A percentile compares a stretch with the other conserved stretches of the same genome.
These are phyloP conservation scores for Punctoribates punctum DNA, from an alignment of 2,888 invertebrate genomes.

Conservation along the genomic window DNA sequence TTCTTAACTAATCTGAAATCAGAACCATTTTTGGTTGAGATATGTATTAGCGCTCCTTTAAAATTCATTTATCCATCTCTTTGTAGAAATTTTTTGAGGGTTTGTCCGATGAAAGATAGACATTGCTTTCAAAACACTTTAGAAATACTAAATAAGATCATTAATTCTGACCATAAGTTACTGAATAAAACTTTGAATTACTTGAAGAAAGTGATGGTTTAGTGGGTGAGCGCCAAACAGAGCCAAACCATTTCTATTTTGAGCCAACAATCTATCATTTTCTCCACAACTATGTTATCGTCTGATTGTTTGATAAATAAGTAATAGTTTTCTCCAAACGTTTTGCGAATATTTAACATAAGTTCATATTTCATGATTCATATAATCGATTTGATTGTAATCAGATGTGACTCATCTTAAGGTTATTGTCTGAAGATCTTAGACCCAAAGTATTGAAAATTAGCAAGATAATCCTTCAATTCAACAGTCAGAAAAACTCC, in stretches of 20 bases:
- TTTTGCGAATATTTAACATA: neutral
- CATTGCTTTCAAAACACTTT: neutral
- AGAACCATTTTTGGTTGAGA: too few relatives aligned
- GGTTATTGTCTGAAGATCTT: neutral
- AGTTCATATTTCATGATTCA: neutral
- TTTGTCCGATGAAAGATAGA: neutral
- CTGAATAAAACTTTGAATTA: neutral
- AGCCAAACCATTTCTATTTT: too few relatives aligned
- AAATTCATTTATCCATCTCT: too few relatives aligned
- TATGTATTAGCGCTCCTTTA: too few relatives aligned
- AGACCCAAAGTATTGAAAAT: too few relatives aligned
- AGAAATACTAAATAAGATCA: conserved; percentile 2
- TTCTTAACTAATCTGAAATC: too few relatives aligned
- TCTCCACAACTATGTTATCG: neutral
- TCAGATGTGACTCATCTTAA: neutral
- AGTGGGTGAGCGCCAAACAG: neutral
- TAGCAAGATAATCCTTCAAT: too few relatives aligned
- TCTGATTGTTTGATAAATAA: neutral
- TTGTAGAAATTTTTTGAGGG: neutral
- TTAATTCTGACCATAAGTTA: neutral
- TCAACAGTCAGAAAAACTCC: too few relatives aligned
- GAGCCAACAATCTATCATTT: neutral
- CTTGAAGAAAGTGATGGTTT: neutral
- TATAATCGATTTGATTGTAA: conserved; percentile 12
- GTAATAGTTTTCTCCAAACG: neutral